Evolutionary conservation across 2,888 invertebrate genomes (phyloP).

Genomic region (Drosophila dives): DNA sequence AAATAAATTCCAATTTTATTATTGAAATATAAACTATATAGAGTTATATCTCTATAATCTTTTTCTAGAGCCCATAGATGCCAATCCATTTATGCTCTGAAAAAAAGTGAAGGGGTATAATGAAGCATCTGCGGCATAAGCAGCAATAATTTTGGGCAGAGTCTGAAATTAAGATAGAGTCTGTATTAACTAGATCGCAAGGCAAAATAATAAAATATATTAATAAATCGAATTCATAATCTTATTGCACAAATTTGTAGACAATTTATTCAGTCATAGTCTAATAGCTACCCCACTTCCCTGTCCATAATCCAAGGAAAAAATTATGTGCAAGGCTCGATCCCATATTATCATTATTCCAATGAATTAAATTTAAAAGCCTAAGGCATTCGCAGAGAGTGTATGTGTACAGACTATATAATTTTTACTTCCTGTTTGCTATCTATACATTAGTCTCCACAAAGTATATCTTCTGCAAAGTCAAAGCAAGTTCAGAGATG

Average conservation of each 20-base stretch:
- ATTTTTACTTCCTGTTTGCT: background rate
- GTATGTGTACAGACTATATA: background rate
- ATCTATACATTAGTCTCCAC: background rate
- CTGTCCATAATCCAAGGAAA: background rate
- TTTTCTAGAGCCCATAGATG: background rate
- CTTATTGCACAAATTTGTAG: background rate
- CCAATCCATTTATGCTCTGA: background rate
- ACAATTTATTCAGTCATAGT: background rate
- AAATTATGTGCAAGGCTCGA: background rate
- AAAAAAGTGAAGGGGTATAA: background rate
- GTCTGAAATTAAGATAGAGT: background rate
- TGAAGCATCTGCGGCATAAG: background rate
- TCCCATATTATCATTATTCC: background rate
- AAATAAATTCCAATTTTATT: background rate
- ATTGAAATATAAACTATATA: background rate
- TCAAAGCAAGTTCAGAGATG: background rate
- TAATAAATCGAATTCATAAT: background rate
- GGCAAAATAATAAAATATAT: background rate
- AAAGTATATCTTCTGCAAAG: background rate
- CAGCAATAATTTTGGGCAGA: background rate
- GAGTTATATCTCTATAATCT: background rate
- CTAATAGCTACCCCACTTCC: background rate
- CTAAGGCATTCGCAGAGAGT: background rate
- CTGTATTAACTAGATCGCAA: background rate
- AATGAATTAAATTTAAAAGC: background rate